These are phyloP conservation scores for Pelobates fuscus DNA, from an alignment of 2,113 vertebrate genomes.

Conservation along the genomic window DNA sequence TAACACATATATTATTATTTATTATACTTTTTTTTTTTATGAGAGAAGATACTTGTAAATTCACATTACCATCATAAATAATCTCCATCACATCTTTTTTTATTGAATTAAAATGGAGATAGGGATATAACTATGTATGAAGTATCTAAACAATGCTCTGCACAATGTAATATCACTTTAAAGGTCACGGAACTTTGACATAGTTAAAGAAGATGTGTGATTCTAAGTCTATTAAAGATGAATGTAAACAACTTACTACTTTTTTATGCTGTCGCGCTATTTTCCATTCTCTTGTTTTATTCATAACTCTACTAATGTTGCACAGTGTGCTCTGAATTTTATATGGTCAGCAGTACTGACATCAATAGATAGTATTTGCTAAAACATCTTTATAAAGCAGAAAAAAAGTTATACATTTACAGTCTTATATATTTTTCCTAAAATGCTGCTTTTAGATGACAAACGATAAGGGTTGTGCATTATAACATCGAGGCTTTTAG, in stretches of 20 bases:
- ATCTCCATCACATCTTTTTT: neutral
- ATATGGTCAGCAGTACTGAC: neutral
- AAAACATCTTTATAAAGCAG: neutral
- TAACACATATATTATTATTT: too few species aligned
- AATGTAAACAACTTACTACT: neutral
- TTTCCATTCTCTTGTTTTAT: conserved; percentile 10
- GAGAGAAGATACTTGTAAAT: neutral
- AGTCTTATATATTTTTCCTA: neutral
- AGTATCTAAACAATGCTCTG: neutral
- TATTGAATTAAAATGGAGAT: conserved; percentile 31
- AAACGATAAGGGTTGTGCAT: neutral
- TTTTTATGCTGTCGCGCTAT: conserved; percentile 2
- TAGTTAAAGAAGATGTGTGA: conserved; percentile 21
- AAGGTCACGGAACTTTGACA: conserved; percentile 33
- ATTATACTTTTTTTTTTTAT: neutral
- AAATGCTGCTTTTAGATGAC: neutral
- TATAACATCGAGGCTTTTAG: conserved; percentile 1
- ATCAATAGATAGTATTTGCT: conserved; percentile 1
- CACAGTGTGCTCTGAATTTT: neutral
- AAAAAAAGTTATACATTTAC: neutral
- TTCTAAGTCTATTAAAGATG: conserved; percentile 13
- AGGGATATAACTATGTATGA: neutral
- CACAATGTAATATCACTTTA: conserved; percentile 11
- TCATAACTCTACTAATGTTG: conserved; percentile 1
- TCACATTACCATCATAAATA: neutral